phyloP scores from a whole-genome alignment of 2,113 vertebrate species.

The Elgaria multicarinata region DNA sequence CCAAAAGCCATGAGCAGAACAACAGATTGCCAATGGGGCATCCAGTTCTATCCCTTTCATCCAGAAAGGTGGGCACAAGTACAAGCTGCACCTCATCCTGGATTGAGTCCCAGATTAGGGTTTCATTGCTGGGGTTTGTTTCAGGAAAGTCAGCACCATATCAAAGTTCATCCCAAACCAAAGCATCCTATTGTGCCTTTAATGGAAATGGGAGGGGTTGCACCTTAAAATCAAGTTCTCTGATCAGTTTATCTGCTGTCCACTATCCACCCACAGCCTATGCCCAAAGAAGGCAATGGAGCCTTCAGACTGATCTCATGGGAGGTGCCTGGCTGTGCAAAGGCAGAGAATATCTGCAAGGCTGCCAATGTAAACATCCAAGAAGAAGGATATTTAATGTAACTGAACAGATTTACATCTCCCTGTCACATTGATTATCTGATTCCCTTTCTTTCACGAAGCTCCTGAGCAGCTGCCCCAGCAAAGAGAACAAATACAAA shows the following conservation, averaged over 20 bases:
- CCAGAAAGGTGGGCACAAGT: neutral
- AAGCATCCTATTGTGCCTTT: neutral
- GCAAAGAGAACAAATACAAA: constrained; percentile 27
- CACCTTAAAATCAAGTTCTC: neutral
- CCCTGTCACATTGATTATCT: constrained; percentile 18
- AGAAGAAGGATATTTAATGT: constrained; percentile 29
- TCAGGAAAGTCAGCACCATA: neutral
- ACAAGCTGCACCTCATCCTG: neutral
- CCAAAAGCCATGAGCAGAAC: neutral
- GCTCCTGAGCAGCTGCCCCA: constrained; percentile 41
- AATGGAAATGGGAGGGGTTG: neutral
- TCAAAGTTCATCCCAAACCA: neutral
- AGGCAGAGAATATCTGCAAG: constrained; percentile 13
- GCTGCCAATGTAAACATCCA: neutral
- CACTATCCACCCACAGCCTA: neutral
- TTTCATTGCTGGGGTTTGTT: neutral
- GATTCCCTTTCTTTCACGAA: constrained; percentile 43
- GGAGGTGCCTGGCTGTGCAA: neutral
- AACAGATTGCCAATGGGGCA: neutral
- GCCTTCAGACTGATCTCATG: constrained; percentile 4
- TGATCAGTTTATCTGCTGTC: neutral
- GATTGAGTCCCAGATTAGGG: neutral
- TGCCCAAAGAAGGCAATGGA: constrained; percentile 27
- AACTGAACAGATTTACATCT: constrained; percentile 25
- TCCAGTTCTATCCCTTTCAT: neutral